Conservation (phyloP, 2,797 vertebrate genomes). For the Ibycter americanus region DNA sequence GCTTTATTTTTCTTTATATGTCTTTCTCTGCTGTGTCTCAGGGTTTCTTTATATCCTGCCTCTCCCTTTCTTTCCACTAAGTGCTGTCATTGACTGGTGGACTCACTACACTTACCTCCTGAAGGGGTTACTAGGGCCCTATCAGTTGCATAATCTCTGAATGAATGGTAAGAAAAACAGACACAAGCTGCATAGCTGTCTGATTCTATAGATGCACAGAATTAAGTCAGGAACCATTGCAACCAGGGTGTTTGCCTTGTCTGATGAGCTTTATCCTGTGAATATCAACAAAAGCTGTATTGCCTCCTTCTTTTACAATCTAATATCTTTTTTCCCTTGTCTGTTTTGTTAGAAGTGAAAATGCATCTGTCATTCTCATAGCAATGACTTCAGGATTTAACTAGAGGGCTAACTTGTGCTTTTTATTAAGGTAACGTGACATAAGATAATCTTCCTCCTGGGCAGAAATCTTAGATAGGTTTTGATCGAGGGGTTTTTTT, state of each 20-base stretch:
- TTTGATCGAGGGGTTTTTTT: conserved; percentile 25
- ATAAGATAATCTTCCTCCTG: background rate
- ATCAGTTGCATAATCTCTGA: background rate
- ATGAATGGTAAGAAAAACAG: background rate
- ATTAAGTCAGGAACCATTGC: background rate
- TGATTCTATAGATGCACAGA: background rate
- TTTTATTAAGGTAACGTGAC: background rate
- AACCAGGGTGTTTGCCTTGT: background rate
- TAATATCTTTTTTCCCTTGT: background rate
- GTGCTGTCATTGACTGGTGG: background rate
- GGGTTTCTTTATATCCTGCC: background rate
- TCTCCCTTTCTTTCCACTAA: background rate
- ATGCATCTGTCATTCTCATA: background rate
- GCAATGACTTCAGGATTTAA: background rate
- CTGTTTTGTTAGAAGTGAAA: background rate
- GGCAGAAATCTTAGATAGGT: background rate
- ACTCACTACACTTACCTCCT: background rate
- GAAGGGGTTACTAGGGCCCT: background rate
- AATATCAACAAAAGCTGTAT: background rate
- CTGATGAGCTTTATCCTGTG: background rate
- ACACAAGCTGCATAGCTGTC: background rate
- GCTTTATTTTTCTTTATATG: background rate
- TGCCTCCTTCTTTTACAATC: background rate
- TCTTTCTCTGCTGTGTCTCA: background rate
- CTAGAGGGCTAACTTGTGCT: conserved; percentile 10